A percentile compares a stretch with the other conserved stretches of the same genome.
Evolutionary conservation across 2,797 vertebrate genomes (phyloP).

Genomic region (Mormyrops boulengeri): DNA sequence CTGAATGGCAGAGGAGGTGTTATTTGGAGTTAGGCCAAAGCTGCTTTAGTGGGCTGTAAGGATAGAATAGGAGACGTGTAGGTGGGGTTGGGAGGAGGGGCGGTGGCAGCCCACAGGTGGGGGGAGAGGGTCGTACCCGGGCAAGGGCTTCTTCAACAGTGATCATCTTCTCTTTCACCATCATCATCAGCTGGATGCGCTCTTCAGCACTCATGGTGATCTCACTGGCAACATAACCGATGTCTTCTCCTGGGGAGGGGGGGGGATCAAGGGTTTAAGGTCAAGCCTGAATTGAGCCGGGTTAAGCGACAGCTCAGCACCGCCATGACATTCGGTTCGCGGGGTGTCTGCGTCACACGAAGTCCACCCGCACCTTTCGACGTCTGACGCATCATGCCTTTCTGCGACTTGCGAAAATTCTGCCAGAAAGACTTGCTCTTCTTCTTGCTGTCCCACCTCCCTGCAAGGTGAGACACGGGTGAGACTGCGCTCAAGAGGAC

Average conservation of each 20-base stretch:
- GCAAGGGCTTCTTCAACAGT: constrained; percentile 95
- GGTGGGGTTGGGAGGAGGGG: neutral
- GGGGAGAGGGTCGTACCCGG: constrained; percentile 67
- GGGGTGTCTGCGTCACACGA: no score
- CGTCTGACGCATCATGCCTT: constrained; percentile 80
- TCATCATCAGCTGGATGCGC: constrained; percentile 98
- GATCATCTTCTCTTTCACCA: constrained; percentile 99
- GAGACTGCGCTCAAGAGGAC: neutral
- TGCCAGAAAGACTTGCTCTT: constrained; percentile 99
- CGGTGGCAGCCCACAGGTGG: neutral
- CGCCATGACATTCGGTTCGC: neutral
- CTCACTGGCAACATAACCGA: constrained; percentile 94
- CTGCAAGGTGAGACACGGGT: constrained; percentile 47
- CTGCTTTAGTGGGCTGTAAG: constrained; percentile 56
- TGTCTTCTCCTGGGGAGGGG: constrained; percentile 76
- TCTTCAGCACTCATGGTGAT: constrained; percentile 99
- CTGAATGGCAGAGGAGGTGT: constrained; percentile 31
- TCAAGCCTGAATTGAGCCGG: neutral
- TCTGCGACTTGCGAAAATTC: constrained; percentile 91
- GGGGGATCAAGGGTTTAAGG: constrained; percentile 17
- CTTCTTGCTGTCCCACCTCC: constrained; percentile 95
- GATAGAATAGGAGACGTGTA: constrained; percentile 15
- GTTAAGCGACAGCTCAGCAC: neutral
- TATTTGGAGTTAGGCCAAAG: constrained; percentile 53
- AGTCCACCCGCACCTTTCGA: constrained; percentile 77